Conservation (phyloP, 2,888 invertebrate species). For the Polylopha cassiicola region DNA sequence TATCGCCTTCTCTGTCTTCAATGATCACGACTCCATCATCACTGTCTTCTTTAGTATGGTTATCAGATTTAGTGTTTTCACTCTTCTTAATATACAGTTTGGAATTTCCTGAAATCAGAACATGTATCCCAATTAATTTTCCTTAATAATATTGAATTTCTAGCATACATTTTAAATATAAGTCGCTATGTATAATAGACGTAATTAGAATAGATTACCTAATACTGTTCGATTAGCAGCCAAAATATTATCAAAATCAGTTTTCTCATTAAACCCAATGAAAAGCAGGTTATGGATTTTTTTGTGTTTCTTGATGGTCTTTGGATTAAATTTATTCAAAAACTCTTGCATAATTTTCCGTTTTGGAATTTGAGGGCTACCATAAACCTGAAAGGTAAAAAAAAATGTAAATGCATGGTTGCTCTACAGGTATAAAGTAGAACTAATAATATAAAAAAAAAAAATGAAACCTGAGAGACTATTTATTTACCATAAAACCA, state of each 20-base stretch:
- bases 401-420: neutral
- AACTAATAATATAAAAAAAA: no score
- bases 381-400: slow-evolving; percentile 36
- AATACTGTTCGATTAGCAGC: slow-evolving; percentile 41
- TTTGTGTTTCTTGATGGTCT: slow-evolving; percentile 58
- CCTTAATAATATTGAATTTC: neutral
- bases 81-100: slow-evolving; percentile 42
- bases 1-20: slow-evolving; percentile 6
- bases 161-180: slow-evolving; percentile 1
- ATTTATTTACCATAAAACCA: no score
- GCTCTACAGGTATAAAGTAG: no score
- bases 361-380: slow-evolving; percentile 49
- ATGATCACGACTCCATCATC: slow-evolving; percentile 17
- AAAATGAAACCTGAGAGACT: no score
- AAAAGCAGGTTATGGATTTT: slow-evolving; percentile 51
- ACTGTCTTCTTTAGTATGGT: slow-evolving; percentile 2
- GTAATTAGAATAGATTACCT: slow-evolving; percentile 38
- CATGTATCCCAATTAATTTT: neutral
- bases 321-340: slow-evolving; percentile 45
- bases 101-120: slow-evolving; percentile 35
- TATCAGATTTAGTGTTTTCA: slow-evolving; percentile 25
- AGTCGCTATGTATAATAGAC: neutral
- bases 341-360: slow-evolving; percentile 51
- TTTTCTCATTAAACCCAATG: slow-evolving; percentile 46
- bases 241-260: slow-evolving; percentile 43